phyloP scores from a whole-genome alignment of 2,888 invertebrate genomes.

The Drosophila limbata region DNA sequence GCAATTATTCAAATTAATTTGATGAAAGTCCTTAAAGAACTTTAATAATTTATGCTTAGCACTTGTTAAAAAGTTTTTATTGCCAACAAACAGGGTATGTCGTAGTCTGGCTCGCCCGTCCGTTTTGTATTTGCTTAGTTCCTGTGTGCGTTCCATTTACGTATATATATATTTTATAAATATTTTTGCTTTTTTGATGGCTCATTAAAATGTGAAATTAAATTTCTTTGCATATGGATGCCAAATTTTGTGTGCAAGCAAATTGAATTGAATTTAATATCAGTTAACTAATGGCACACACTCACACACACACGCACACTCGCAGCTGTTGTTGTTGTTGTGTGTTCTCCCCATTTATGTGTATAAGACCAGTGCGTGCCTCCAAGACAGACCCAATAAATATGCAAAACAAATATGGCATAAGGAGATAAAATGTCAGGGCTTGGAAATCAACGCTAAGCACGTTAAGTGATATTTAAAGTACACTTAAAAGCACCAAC shows the following conservation, averaged over 20 bases:
- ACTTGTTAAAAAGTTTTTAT: not conserved
- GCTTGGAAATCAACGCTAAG: constrained; percentile 73
- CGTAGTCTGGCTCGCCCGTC: not conserved
- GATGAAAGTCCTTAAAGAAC: not conserved
- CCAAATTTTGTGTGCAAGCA: constrained; percentile 30
- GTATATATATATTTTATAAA: constrained; percentile 53
- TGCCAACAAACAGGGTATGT: constrained; percentile 16
- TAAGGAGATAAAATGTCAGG: constrained; percentile 67
- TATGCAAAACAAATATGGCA: constrained; percentile 72
- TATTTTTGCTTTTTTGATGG: constrained; percentile 61
- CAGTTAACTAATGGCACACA: constrained; percentile 71
- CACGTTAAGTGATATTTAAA: constrained; percentile 80
- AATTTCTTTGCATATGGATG: constrained; percentile 55
- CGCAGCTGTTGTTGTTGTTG: not conserved
- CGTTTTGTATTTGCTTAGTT: constrained; percentile 9
- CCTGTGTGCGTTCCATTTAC: constrained; percentile 45
- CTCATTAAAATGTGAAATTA: constrained; percentile 79
- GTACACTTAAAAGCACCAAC: constrained; percentile 70
- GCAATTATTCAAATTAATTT: not conserved
- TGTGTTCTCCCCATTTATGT: constrained; percentile 20
- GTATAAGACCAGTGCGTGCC: not conserved
- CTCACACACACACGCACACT: constrained; percentile 1
- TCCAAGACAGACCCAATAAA: constrained; percentile 44
- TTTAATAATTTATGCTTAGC: not conserved
- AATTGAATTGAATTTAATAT: constrained; percentile 79